Percentiles rank a stretch among this genome's conserved stretches.
phyloP scores from a whole-genome alignment of 2,888 invertebrate species.

The Cheilosia scutellata region DNA sequence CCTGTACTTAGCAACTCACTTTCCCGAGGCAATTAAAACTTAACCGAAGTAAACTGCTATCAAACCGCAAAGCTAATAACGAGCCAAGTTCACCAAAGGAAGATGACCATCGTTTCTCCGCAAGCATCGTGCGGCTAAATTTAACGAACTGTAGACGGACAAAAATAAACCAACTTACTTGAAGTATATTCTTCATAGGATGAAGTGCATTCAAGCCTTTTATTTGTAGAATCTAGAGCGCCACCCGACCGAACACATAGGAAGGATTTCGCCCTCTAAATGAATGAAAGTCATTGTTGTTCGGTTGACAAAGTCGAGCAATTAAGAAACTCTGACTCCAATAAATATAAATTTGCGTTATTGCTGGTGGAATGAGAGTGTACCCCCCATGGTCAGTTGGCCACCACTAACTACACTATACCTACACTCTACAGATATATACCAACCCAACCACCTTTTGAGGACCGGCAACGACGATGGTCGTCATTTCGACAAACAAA shows the following conservation, averaged over 20 bases:
- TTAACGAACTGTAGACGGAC: constrained; percentile 58
- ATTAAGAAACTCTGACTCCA: constrained; percentile 72
- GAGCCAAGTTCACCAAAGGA: constrained; percentile 61
- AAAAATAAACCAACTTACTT: constrained; percentile 46
- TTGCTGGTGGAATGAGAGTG: background rate
- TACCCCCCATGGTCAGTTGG: constrained; percentile 46
- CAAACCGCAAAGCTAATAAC: constrained; percentile 64
- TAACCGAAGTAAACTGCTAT: constrained; percentile 60
- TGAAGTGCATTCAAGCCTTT: constrained; percentile 60
- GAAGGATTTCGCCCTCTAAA: constrained; percentile 36
- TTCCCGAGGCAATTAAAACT: constrained; percentile 59
- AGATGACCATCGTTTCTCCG: constrained; percentile 52
- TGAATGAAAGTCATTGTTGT: constrained; percentile 62
- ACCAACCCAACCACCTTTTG: constrained; percentile 2
- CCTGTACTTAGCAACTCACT: background rate
- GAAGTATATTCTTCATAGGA: constrained; percentile 5
- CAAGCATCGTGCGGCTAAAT: constrained; percentile 55
- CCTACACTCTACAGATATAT: background rate
- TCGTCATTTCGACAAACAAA: constrained; percentile 47
- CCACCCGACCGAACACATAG: background rate
- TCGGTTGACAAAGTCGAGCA: constrained; percentile 69
- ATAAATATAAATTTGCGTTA: constrained; percentile 71
- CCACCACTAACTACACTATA: background rate
- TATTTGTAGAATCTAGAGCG: background rate
- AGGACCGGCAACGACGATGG: background rate